Evolutionary conservation across 1,140 invertebrate species (phyloP), one percentile per base, ranked within the genome.

Genomic region (Drosophila pachea): DNA sequence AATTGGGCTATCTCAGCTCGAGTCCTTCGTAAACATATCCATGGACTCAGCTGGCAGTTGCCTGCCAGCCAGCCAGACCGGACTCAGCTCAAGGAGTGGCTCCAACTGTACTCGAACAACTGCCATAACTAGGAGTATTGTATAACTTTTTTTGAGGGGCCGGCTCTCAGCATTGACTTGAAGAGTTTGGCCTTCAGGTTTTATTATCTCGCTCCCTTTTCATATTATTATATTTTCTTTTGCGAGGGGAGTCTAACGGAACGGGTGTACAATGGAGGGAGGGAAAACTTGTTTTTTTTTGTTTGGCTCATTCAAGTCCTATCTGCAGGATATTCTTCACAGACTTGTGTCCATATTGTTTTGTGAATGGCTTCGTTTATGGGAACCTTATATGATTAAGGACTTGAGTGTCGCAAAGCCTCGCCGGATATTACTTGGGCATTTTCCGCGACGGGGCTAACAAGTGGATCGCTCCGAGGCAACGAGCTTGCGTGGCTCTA

Each of bases 341-440:
- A 50, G 29, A 12, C 12, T 6, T 9, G 11, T 14, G 1, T 11
- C 7, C 1, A n/a, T 32, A 50, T 36, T 42, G 16, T 61, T 12
- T 36, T 42, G 62, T 5, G 40, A 40, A 38, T 40, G 36, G 29
- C 45, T 38, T 43, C 22, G 42, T 74, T 71, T 66, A 74, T 65
- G 31, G 65, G 42, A 22, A 61, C 62, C 78, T 75, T 61, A 64
- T 65, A 70, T 73, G 75, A 78, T 78, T 78, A 84, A 76, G 77
- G 63, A 74, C 63, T 82, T 82, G 70, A 66, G 50, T 74, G 66
- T 61, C 49, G 70, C 63, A 11, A 66, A 29, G 35, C 36, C 50
- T 48, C 45, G 65, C 1, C 45, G 79, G 59, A 78, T 75, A 83
- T 83, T 83, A 83, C 69, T 69, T 67, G 56, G 66, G 77, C 74